A percentile compares a stretch with the other conserved stretches of the same genome.
Evolutionary conservation across 2,113 vertebrate species (phyloP).

Genomic region (Daboia siamensis): DNA sequence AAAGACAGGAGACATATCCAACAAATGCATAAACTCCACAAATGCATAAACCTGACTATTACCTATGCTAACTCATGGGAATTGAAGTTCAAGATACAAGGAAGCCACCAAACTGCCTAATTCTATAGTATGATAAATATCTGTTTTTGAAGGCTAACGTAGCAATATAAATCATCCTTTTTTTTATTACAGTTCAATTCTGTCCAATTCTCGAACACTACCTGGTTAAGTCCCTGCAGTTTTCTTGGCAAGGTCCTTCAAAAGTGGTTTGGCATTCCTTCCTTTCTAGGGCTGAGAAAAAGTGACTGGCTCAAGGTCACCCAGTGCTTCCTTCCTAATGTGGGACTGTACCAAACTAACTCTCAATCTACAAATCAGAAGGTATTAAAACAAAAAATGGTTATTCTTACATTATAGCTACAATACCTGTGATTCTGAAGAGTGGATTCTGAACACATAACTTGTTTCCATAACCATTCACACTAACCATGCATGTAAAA

Average conservation of each 20-base stretch:
- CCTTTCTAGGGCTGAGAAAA: not conserved
- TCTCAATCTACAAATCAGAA: not conserved
- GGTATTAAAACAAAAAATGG: conserved; percentile 36
- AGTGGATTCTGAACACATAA: not conserved
- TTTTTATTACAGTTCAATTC: not conserved
- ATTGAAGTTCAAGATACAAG: not conserved
- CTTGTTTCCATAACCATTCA: not conserved
- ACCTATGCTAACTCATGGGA: not conserved
- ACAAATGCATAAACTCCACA: not conserved
- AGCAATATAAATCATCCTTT: not conserved
- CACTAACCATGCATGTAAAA: not conserved
- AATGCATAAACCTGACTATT: not conserved
- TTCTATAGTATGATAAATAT: not conserved
- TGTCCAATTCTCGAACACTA: not conserved
- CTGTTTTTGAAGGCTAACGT: not conserved
- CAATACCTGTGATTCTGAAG: not conserved
- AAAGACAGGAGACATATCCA: not conserved
- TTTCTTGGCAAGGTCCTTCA: not conserved
- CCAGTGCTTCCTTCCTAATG: not conserved
- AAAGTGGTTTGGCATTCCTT: not conserved
- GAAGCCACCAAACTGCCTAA: not conserved
- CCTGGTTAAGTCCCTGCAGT: not conserved
- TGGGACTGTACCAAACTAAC: not conserved
- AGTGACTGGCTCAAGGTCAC: not conserved
- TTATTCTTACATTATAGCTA: conserved; percentile 9